phyloP scores from a whole-genome alignment of 2,113 vertebrate genomes.

The Oryzias javanicus region DNA sequence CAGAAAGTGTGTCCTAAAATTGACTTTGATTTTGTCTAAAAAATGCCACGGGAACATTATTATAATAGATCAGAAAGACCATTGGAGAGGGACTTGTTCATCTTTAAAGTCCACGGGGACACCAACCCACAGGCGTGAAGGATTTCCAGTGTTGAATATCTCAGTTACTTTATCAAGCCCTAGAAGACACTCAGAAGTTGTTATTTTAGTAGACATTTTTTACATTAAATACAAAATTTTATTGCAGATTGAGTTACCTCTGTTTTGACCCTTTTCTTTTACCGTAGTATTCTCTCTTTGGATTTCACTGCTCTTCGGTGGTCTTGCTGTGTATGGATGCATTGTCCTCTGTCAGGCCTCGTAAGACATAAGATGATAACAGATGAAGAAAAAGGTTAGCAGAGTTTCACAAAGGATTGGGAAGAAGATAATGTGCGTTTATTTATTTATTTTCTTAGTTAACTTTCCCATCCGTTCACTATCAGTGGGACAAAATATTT shows the following conservation, averaged over 20 bases:
- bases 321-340: constrained; percentile 1
- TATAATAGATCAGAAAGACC: too few species aligned
- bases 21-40: too few species aligned
- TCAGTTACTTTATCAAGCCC: background rate
- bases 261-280: background rate
- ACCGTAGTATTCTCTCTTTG: background rate
- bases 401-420: background rate
- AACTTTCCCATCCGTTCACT: too few species aligned
- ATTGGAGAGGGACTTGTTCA: background rate
- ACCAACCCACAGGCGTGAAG: constrained; percentile 22
- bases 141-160: constrained; percentile 10
- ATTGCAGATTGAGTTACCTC: background rate
- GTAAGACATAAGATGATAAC: constrained; percentile 2
- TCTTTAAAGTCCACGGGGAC: background rate
- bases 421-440: too few species aligned
- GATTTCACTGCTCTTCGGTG: background rate
- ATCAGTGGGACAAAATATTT: constrained; percentile 1
- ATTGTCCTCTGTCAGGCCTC: background rate
- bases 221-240: too few species aligned
- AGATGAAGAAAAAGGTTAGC: background rate
- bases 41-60: too few species aligned
- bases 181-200: background rate
- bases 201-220: too few species aligned
- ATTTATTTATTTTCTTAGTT: too few species aligned
- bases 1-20: too few species aligned